Percentiles rank a stretch among this genome's conserved stretches.
Conservation (phyloP, 2,113 vertebrate genomes). For the Cryptomyrus ogoouensis region DNA sequence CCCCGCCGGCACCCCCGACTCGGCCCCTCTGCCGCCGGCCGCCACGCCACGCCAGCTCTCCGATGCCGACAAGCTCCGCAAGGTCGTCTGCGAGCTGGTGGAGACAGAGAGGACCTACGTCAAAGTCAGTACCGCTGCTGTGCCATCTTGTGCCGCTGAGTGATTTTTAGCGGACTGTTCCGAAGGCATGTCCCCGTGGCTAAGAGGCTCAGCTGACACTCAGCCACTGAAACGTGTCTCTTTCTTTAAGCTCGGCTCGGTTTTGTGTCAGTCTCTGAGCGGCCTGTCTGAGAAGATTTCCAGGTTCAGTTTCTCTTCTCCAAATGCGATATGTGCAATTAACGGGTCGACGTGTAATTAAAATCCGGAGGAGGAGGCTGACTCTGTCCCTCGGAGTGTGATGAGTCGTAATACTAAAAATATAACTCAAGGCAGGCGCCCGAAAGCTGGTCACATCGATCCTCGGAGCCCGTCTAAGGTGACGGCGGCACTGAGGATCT, state of each 20-base stretch:
- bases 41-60: conserved; percentile 80
- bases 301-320: background rate
- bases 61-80: conserved; percentile 88
- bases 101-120: conserved; percentile 95
- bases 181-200: background rate
- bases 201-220: background rate
- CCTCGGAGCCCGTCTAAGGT: background rate
- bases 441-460: background rate
- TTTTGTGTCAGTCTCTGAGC: background rate
- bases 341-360: background rate
- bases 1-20: conserved; percentile 70
- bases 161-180: background rate
- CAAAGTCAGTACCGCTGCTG: conserved; percentile 63
- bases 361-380: background rate
- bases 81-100: conserved; percentile 91
- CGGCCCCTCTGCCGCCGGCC: conserved; percentile 57
- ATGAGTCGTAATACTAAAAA: background rate
- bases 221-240: background rate
- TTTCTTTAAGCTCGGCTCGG: background rate
- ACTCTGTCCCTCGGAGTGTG: background rate
- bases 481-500: background rate
- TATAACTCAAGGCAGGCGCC: background rate
- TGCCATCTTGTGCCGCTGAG: background rate
- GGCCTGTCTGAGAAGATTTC: background rate
- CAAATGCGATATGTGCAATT: background rate